Percentiles rank a stretch among this genome's conserved stretches.
Evolutionary conservation across 1,140 invertebrate species (phyloP).

Genomic region (Atta cephalotes): DNA sequence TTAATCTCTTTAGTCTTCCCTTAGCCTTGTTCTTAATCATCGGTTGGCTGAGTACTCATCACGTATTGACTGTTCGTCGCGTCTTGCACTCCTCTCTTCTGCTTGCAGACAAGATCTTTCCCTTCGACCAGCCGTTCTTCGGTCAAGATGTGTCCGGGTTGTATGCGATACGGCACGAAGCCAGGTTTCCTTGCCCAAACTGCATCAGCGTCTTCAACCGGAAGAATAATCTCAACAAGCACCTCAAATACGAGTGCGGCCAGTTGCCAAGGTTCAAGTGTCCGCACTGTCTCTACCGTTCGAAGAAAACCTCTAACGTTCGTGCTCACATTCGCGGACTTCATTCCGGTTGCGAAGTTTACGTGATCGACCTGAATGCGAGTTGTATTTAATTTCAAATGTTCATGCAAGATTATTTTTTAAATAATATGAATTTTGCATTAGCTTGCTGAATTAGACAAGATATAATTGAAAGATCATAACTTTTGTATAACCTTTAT

Average conservation of each 20-base stretch:
- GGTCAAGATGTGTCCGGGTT: slow-evolving; percentile 12
- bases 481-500: background rate
- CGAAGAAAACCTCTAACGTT: slow-evolving; percentile 84
- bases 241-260: slow-evolving; percentile 87
- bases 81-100: slow-evolving; percentile 63
- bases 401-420: background rate
- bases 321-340: slow-evolving; percentile 80
- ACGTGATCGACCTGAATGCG: slow-evolving; percentile 67
- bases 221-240: slow-evolving; percentile 85
- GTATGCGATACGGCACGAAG: slow-evolving; percentile 53
- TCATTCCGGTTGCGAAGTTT: slow-evolving; percentile 67
- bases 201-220: slow-evolving; percentile 86
- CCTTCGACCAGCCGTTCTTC: slow-evolving; percentile 27
- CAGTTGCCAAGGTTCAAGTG: slow-evolving; percentile 86
- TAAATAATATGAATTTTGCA: background rate
- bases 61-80: background rate
- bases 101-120: slow-evolving; percentile 74
- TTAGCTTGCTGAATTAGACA: background rate
- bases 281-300: slow-evolving; percentile 85
- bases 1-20: background rate
- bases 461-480: background rate
- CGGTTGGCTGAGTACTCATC: background rate
- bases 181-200: slow-evolving; percentile 82
- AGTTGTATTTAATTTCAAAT: background rate
- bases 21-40: background rate